A percentile compares a stretch with the other conserved stretches of the same genome.
Evolutionary conservation across 2,888 invertebrate species (phyloP).

Genomic region (Mythimna lalbum): DNA sequence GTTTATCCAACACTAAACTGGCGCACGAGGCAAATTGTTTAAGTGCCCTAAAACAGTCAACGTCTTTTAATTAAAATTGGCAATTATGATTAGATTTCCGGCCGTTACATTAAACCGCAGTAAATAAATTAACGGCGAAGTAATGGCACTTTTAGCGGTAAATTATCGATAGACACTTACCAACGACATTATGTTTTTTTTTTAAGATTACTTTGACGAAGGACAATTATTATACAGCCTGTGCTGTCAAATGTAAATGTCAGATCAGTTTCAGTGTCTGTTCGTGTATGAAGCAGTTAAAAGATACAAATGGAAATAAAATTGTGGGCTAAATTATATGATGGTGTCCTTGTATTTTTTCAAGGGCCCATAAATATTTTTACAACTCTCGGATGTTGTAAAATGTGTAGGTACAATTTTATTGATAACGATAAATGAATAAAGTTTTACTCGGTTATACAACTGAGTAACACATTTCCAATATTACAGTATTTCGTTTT

Average conservation of each 20-base stretch:
- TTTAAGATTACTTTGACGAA: constrained; percentile 1
- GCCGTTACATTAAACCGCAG: constrained; percentile 62
- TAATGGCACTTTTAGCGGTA: constrained; percentile 63
- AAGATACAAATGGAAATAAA: neutral
- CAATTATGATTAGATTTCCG: constrained; percentile 63
- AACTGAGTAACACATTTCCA: too few relatives aligned
- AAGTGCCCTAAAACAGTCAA: constrained; percentile 32
- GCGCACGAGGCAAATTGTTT: constrained; percentile 25
- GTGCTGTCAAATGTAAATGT: constrained; percentile 29
- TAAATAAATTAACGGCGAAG: constrained; percentile 58
- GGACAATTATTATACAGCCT: constrained; percentile 1
- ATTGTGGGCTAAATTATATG: neutral
- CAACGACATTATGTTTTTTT: constrained; percentile 6
- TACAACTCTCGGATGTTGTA: constrained; percentile 42
- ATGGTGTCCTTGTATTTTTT: constrained; percentile 20
- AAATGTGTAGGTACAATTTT: constrained; percentile 38
- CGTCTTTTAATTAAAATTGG: constrained; percentile 53
- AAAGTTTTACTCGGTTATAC: neutral
- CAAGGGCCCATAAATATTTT: constrained; percentile 32
- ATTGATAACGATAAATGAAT: constrained; percentile 44
- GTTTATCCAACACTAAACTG: constrained; percentile 6
- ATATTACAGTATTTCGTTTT: too few relatives aligned
- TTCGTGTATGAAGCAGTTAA: neutral
- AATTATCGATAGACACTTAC: constrained; percentile 36
- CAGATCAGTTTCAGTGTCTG: neutral